Evolutionary conservation across 1,140 invertebrate species (phyloP), one percentile per base, ranked within the genome.

Genomic region (Drosophila paulistorum): DNA sequence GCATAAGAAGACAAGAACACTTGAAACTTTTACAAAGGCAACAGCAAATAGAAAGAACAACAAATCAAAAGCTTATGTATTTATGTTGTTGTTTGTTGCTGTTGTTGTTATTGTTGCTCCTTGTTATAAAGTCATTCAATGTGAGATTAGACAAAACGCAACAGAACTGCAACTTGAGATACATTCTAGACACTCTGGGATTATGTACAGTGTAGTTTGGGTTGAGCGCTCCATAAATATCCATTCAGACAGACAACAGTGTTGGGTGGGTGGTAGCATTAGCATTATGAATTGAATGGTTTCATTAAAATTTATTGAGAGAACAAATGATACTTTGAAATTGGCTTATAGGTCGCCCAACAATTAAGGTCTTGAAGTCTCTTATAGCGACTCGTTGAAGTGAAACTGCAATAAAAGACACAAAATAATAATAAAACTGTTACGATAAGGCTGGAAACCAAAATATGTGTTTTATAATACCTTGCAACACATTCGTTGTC

Each of bases 11-110:
- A 67, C 54, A 59, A 72, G 62, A 30, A 30, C 65, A 73, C 45
- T 61, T 51, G 62, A 62, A 74, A 61, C 17, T 62, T 65, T 58
- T 37, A 74, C 77, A 75, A 70, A 65, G 58, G 65, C 64, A 81
- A 63, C 48, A 67, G 51, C 62, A 61, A 58, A 20, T 60, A 55
- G 39, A 3, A 61, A 20, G 61, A 33, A 48, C 41, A 26, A 48
- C 39, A 45, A 63, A 63, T 48, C 23, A 63, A 48, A 33, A 26
- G 41, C 61, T 63, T 63, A 48, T 23, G 39, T 20, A 14, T 63
- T 48, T 63, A 63, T 63, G n/a, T 48, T 63, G 26, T 7, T 66
- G 37, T 39, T 17, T 17, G 17, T 17, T 17, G 17, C 17, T 39
- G 37, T 13, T n/a, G 37, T 39, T 39, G 35, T 45, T 35, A 20